Percentiles rank a stretch among this genome's conserved stretches.
Evolutionary conservation across 2,113 vertebrate genomes (phyloP).

Genomic region (Austrofundulus limnaeus): DNA sequence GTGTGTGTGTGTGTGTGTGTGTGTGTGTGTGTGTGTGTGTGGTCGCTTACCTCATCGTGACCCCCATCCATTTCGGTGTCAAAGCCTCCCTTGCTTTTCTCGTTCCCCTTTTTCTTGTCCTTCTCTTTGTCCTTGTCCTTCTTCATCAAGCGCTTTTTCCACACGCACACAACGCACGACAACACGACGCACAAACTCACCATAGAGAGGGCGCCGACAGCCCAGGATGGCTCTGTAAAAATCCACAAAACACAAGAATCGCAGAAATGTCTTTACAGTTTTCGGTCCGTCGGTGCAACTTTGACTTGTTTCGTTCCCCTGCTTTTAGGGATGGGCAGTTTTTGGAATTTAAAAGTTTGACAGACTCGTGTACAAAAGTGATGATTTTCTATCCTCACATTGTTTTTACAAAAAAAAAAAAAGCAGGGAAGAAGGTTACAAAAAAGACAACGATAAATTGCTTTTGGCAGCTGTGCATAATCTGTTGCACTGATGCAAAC

Average conservation of each 20-base stretch:
- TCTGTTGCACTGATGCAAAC: too few species aligned
- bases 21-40: conserved; percentile 17
- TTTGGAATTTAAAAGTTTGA: too few species aligned
- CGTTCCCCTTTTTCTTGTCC: conserved; percentile 89
- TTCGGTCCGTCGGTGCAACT: too few species aligned
- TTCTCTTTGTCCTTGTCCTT: conserved; percentile 83
- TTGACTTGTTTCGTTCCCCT: too few species aligned
- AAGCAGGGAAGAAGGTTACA: too few species aligned
- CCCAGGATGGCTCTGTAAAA: conserved; percentile 71
- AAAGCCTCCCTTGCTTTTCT: conserved; percentile 88
- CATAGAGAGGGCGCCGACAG: conserved; percentile 70
- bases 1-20: conserved; percentile 7
- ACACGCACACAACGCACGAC: conserved; percentile 88
- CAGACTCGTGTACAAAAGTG: too few species aligned
- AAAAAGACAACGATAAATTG: too few species aligned
- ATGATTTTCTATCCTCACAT: too few species aligned
- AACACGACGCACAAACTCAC: conserved; percentile 85
- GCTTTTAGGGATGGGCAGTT: too few species aligned
- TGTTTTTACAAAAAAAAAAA: too few species aligned
- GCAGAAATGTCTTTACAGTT: too few species aligned
- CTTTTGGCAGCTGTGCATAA: too few species aligned
- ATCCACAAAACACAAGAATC: conserved; percentile 16
- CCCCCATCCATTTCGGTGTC: conserved; percentile 92
- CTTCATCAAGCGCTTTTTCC: conserved; percentile 94
- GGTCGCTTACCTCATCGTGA: conserved; percentile 85